Evolutionary conservation across 2,113 vertebrate genomes (phyloP).

Genomic region (Planiliza haematocheilus): DNA sequence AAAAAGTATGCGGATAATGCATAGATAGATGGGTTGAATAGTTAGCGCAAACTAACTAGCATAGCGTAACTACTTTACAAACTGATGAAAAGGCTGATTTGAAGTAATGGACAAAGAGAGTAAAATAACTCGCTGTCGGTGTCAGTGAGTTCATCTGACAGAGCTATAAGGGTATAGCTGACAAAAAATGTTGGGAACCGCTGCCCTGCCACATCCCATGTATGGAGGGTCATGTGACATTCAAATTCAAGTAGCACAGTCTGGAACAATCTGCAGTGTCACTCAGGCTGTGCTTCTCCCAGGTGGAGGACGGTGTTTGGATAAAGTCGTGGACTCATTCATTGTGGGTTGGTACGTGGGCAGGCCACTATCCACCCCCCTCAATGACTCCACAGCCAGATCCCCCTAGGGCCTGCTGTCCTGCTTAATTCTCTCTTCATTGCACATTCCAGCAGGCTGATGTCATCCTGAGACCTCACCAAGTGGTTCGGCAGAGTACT

Average conservation of each 20-base stretch:
- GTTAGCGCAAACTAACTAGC: too few relatives aligned
- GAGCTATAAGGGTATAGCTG: neutral
- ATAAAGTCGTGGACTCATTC: conserved; percentile 46
- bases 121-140: too few relatives aligned
- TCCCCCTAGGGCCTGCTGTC: conserved; percentile 57
- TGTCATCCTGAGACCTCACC: conserved; percentile 75
- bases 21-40: too few relatives aligned
- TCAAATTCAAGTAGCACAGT: neutral
- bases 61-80: too few relatives aligned
- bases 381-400: conserved; percentile 25
- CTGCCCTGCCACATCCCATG: neutral
- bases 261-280: conserved; percentile 18
- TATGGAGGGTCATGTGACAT: neutral
- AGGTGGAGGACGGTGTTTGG: conserved; percentile 30
- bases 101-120: neutral
- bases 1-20: too few relatives aligned
- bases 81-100: too few relatives aligned
- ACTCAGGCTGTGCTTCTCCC: conserved; percentile 10
- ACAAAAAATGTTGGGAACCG: too few relatives aligned
- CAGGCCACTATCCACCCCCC: conserved; percentile 16
- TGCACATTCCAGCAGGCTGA: conserved; percentile 81
- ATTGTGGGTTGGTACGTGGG: conserved; percentile 50
- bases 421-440: conserved; percentile 68
- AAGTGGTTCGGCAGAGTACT: conserved; percentile 40
- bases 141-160: neutral